phyloP scores from a whole-genome alignment of 2,888 invertebrate species.

The Herminia tarsipennalis region DNA sequence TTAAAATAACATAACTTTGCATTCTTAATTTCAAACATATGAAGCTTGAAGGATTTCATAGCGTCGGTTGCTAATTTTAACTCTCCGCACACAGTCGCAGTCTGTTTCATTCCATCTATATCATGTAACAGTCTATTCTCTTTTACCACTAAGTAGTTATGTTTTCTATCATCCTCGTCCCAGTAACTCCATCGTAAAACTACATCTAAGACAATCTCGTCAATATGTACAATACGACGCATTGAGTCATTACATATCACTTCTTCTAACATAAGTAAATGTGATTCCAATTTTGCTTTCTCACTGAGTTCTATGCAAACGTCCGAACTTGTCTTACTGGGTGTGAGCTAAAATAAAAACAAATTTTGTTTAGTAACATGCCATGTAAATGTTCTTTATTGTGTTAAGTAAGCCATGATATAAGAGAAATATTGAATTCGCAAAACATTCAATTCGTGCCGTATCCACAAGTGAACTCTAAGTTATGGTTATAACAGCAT shows the following conservation, averaged over 20 bases:
- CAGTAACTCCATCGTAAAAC: constrained; percentile 95
- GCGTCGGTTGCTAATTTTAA: constrained; percentile 91
- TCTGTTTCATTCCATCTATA: constrained; percentile 82
- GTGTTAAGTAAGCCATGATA: too few species aligned
- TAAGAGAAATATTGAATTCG: too few species aligned
- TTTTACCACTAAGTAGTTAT: constrained; percentile 91
- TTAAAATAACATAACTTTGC: constrained; percentile 91
- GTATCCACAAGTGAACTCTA: too few species aligned
- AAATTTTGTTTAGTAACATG: not conserved
- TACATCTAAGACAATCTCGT: constrained; percentile 88
- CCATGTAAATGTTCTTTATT: not conserved
- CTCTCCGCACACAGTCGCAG: constrained; percentile 90
- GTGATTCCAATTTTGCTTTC: constrained; percentile 87
- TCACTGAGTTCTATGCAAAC: constrained; percentile 89
- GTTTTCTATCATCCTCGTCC: constrained; percentile 93
- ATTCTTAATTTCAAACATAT: constrained; percentile 93
- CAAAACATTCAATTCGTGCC: too few species aligned
- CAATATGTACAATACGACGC: constrained; percentile 91
- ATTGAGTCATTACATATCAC: constrained; percentile 91
- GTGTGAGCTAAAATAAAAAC: constrained; percentile 86
- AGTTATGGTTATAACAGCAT: too few species aligned
- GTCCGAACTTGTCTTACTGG: constrained; percentile 91
- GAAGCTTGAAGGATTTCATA: constrained; percentile 90
- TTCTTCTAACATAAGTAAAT: constrained; percentile 92
- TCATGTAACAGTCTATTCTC: constrained; percentile 79